Evolutionary conservation across 1,140 invertebrate species (phyloP).

Genomic region (Anoplolepis gracilipes): DNA sequence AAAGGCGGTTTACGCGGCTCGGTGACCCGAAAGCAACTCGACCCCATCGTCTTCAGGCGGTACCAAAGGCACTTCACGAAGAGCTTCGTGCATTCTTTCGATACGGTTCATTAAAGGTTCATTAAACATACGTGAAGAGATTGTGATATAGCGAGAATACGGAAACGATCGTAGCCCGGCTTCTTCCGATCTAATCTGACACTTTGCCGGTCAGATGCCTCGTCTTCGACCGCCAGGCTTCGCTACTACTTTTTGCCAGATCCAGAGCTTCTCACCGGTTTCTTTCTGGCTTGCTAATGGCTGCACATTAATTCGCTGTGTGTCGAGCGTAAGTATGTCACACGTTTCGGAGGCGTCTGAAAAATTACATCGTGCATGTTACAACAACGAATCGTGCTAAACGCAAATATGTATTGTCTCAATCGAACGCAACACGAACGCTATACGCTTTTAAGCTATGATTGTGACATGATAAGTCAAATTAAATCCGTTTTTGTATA

Average conservation of each 20-base stretch:
- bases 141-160: too few species aligned
- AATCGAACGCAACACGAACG: not conserved
- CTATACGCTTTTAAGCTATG: constrained; percentile 1
- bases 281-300: constrained; percentile 26
- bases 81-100: too few species aligned
- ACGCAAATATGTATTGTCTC: not conserved
- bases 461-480: not conserved
- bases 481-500: not conserved
- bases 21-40: not conserved
- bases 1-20: not conserved
- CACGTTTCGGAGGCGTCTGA: not conserved
- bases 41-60: not conserved
- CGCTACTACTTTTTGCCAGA: constrained; percentile 12
- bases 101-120: too few species aligned
- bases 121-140: too few species aligned
- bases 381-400: not conserved
- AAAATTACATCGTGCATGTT: constrained; percentile 15
- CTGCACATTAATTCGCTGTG: constrained; percentile 31
- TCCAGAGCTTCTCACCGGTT: not conserved
- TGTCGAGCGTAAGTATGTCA: constrained; percentile 23
- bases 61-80: too few species aligned
- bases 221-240: not conserved
- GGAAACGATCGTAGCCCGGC: not conserved
- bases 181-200: not conserved
- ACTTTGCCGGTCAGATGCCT: not conserved